A percentile compares a stretch with the other conserved stretches of the same genome.
phyloP scores from a whole-genome alignment of 53 echinoderm and acorn worm species.

The Stichopus horrens region DNA sequence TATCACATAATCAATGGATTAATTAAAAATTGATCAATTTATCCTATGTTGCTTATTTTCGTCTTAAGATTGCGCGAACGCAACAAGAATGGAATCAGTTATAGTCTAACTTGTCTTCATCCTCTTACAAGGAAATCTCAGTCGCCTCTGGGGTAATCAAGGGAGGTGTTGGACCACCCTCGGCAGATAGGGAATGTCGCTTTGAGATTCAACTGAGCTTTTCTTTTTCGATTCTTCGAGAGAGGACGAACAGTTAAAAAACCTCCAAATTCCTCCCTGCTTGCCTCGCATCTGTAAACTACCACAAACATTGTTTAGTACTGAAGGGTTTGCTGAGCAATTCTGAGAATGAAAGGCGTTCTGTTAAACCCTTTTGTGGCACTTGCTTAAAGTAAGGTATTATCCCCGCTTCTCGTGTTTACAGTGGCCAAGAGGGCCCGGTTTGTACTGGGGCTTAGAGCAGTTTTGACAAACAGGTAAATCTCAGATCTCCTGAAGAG shows the following conservation, averaged over 20 bases:
- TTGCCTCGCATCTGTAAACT: not conserved
- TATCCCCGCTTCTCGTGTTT: conserved; percentile 39
- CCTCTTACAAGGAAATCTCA: not conserved
- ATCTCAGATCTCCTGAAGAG: not conserved
- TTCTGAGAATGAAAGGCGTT: conserved; percentile 15
- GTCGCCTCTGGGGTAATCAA: not conserved
- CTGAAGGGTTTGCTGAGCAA: conserved; percentile 5
- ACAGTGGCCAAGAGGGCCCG: conserved; percentile 5
- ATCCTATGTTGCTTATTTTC: too few species aligned
- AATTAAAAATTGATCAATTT: too few species aligned
- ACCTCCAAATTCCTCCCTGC: conserved; percentile 2
- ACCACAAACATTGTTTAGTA: conserved; percentile 6
- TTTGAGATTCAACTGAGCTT: not conserved
- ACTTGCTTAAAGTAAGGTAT: conserved; percentile 29
- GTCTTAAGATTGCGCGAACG: too few species aligned
- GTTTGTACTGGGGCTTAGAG: conserved; percentile 29
- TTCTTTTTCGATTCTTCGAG: not conserved
- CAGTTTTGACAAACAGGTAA: conserved; percentile 4
- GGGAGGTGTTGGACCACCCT: not conserved
- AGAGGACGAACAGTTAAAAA: conserved; percentile 31
- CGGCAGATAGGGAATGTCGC: conserved; percentile 7
- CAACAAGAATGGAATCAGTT: too few species aligned
- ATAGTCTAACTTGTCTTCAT: not conserved
- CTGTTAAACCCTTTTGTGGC: not conserved
- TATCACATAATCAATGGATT: too few species aligned